Evolutionary conservation across 2,113 vertebrate species (phyloP).

Genomic region (Chitala chitala): DNA sequence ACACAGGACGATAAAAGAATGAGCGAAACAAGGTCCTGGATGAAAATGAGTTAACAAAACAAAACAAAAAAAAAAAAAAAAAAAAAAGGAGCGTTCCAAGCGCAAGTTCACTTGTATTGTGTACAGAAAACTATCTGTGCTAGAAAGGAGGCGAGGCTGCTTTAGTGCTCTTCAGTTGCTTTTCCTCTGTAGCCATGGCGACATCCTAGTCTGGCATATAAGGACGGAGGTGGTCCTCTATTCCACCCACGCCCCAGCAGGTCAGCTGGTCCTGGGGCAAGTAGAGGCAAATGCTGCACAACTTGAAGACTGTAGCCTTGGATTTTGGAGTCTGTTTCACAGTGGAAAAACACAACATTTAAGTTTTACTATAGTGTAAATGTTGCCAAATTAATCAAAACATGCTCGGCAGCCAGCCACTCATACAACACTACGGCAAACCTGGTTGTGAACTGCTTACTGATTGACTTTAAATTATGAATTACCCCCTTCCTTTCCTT

Average conservation of each 20-base stretch:
- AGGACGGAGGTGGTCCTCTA: conserved; percentile 96
- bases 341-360: neutral
- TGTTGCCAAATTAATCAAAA: neutral
- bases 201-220: conserved; percentile 94
- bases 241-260: conserved; percentile 93
- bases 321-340: conserved; percentile 89
- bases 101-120: conserved; percentile 91
- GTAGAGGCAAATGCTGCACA: conserved; percentile 99
- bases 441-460: no score
- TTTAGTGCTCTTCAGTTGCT: conserved; percentile 72
- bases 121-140: conserved; percentile 59
- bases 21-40: conserved; percentile 67
- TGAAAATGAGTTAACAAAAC: conserved; percentile 77
- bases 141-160: conserved; percentile 77
- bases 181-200: conserved; percentile 74
- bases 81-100: conserved; percentile 91
- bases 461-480: no score
- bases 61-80: no score
- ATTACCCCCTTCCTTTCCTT: no score
- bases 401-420: neutral
- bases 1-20: conserved; percentile 45
- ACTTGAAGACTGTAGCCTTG: conserved; percentile 99
- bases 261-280: conserved; percentile 99
- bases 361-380: neutral
- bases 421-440: no score